Evolutionary conservation across 2,113 vertebrate genomes (phyloP).

Genomic region (Lasiurus cinereus): DNA sequence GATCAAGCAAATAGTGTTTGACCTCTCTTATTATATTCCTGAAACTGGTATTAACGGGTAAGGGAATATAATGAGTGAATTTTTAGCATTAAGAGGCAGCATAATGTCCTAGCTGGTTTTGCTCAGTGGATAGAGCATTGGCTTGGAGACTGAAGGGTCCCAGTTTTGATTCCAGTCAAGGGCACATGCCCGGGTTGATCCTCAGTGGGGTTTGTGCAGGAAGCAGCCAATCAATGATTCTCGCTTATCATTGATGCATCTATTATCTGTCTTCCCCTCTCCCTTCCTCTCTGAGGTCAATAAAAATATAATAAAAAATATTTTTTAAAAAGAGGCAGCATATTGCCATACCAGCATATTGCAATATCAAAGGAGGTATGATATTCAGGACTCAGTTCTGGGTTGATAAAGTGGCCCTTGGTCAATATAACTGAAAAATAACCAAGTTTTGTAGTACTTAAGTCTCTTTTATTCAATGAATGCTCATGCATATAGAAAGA

Average conservation of each 20-base stretch:
- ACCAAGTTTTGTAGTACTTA: neutral
- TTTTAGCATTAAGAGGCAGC: neutral
- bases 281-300: no score
- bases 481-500: neutral
- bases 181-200: no score
- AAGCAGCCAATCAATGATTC: no score
- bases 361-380: no score
- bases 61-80: neutral
- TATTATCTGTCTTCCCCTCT: no score
- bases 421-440: conserved; percentile 18
- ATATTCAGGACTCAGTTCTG: neutral
- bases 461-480: conserved; percentile 31
- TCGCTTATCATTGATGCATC: no score
- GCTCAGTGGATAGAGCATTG: no score
- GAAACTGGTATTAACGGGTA: neutral
- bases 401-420: neutral
- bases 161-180: no score
- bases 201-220: no score
- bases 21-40: neutral
- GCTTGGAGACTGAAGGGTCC: no score
- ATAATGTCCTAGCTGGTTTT: neutral
- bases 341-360: neutral
- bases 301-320: no score
- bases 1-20: neutral
- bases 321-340: neutral